phyloP scores from a whole-genome alignment of 2,797 vertebrate species.

The Liparis tanakae region DNA sequence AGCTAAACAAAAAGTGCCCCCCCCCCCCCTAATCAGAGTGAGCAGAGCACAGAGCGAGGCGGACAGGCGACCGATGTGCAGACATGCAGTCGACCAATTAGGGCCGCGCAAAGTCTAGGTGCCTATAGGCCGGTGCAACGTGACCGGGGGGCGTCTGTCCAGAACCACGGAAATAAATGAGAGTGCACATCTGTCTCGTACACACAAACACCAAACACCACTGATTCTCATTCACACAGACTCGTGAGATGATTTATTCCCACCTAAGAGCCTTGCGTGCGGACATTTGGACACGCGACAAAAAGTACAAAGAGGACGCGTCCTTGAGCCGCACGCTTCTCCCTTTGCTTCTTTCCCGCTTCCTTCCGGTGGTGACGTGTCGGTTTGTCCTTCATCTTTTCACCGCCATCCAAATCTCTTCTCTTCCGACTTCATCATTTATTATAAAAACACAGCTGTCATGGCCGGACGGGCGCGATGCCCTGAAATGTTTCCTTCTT shows the following conservation, averaged over 20 bases:
- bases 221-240: slow-evolving; percentile 46
- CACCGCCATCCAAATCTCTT: background rate
- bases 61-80: slow-evolving; percentile 30
- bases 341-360: background rate
- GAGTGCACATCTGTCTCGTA: slow-evolving; percentile 38
- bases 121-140: slow-evolving; percentile 11
- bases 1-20: slow-evolving; percentile 24
- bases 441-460: background rate
- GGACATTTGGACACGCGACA: slow-evolving; percentile 72
- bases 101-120: background rate
- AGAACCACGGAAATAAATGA: slow-evolving; percentile 47
- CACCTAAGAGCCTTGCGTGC: slow-evolving; percentile 64
- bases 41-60: background rate
- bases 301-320: slow-evolving; percentile 64
- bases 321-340: slow-evolving; percentile 55
- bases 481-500: too few species aligned
- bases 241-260: slow-evolving; percentile 69
- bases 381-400: background rate
- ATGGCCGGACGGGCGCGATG: background rate
- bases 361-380: background rate
- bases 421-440: background rate
- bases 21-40: slow-evolving; percentile 24
- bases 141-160: slow-evolving; percentile 45
- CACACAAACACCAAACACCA: slow-evolving; percentile 51
- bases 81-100: slow-evolving; percentile 43